A percentile compares a stretch with the other conserved stretches of the same genome.
Conservation (phyloP, 2,113 vertebrate species). For the Otocyon megalotis region DNA sequence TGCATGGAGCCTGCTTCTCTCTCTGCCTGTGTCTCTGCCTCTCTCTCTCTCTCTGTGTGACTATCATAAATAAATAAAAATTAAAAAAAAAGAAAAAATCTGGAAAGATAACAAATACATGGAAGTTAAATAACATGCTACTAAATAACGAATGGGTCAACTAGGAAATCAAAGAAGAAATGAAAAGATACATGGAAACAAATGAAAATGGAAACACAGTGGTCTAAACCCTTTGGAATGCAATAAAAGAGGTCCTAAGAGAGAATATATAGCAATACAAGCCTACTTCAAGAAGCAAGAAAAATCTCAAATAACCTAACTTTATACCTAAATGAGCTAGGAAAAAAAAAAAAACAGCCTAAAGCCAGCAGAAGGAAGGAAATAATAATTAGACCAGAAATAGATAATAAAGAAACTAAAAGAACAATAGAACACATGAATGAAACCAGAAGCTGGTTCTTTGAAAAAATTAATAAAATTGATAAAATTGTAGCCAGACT, state of each 20-base stretch:
- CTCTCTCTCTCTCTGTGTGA: too few relatives aligned
- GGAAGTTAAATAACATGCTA: not conserved
- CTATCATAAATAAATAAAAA: too few relatives aligned
- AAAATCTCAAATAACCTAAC: not conserved
- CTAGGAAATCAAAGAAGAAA: not conserved
- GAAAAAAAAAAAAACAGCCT: not conserved
- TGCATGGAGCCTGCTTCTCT: too few relatives aligned
- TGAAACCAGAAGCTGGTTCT: not conserved
- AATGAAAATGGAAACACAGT: not conserved
- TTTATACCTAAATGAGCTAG: not conserved
- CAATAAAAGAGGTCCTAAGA: not conserved
- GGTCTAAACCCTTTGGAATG: not conserved
- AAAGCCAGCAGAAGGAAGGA: not conserved
- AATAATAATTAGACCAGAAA: not conserved
- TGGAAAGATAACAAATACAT: not conserved
- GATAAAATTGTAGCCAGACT: not conserved
- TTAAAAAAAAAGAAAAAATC: not conserved
- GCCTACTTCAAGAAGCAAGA: not conserved
- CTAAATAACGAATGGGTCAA: not conserved
- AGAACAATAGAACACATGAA: not conserved
- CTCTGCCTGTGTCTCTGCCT: too few relatives aligned
- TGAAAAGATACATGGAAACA: not conserved
- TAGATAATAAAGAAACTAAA: not conserved
- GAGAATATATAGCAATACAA: not conserved
- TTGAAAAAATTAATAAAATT: not conserved